These are phyloP conservation scores for Pluvialis apricaria DNA, from an alignment of 2,113 vertebrate genomes.

Conservation along the genomic window DNA sequence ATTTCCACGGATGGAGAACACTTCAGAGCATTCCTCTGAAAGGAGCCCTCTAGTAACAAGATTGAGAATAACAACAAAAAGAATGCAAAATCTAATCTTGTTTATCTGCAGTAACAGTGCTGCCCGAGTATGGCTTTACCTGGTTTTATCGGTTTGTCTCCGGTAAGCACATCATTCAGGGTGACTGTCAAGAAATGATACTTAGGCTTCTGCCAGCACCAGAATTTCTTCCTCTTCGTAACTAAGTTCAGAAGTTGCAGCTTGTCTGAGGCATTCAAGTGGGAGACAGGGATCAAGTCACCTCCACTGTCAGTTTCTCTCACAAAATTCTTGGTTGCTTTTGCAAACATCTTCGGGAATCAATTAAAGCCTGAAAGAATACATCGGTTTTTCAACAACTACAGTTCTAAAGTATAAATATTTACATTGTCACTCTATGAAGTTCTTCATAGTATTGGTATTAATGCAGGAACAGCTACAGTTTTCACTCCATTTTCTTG, in stretches of 20 bases:
- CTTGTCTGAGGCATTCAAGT: slow-evolving; percentile 83
- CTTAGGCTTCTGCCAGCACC: slow-evolving; percentile 90
- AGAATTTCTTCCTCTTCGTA: slow-evolving; percentile 82
- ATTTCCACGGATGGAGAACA: background rate
- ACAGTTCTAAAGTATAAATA: background rate
- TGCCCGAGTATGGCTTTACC: slow-evolving; percentile 64
- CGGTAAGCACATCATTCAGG: slow-evolving; percentile 82
- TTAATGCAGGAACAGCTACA: background rate
- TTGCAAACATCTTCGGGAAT: slow-evolving; percentile 84
- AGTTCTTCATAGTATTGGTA: background rate
- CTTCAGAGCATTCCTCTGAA: background rate
- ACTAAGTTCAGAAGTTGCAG: slow-evolving; percentile 82
- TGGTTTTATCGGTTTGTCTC: slow-evolving; percentile 77
- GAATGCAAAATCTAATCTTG: no score
- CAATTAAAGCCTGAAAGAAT: slow-evolving; percentile 24
- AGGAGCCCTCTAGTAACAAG: background rate
- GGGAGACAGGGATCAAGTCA: slow-evolving; percentile 81
- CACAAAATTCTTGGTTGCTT: slow-evolving; percentile 88
- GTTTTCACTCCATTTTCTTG: background rate
- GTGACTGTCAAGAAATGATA: slow-evolving; percentile 83
- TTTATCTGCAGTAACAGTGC: background rate
- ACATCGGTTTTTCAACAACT: background rate
- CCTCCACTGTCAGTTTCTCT: slow-evolving; percentile 84
- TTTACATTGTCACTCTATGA: background rate
- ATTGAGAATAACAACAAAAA: background rate